Percentiles rank a stretch among this genome's conserved stretches.
Conservation (phyloP, 2,113 vertebrate genomes). For the Kryptolebias marmoratus region DNA sequence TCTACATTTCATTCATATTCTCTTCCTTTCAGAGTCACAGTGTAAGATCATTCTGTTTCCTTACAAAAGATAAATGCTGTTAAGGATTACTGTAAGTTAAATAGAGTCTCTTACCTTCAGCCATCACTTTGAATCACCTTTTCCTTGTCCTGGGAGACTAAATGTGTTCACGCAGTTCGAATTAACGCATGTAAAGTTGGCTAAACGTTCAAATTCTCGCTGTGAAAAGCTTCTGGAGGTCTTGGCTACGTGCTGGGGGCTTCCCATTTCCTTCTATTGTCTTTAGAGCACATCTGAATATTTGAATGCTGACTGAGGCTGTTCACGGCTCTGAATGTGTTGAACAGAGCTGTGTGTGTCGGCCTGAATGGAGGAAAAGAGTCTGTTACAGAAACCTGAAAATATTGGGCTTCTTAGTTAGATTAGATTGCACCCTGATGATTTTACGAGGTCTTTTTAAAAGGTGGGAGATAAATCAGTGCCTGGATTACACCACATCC, state of each 20-base stretch:
- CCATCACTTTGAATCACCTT: conserved; percentile 53
- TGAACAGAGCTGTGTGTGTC: neutral
- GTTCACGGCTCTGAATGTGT: neutral
- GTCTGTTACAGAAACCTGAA: neutral
- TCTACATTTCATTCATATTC: neutral
- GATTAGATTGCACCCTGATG: neutral
- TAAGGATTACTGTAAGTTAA: neutral
- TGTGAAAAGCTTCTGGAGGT: conserved; percentile 63
- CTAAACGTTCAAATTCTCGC: conserved; percentile 16
- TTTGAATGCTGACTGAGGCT: conserved; percentile 26
- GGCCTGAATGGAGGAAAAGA: neutral
- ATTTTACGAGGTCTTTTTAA: neutral
- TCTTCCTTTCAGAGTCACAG: neutral
- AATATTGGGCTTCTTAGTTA: neutral
- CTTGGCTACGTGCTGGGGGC: conserved; percentile 30
- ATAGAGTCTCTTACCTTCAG: conserved; percentile 67
- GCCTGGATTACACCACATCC: conserved; percentile 3
- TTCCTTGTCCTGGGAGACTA: conserved; percentile 18
- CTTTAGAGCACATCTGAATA: conserved; percentile 43
- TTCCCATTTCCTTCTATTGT: conserved; percentile 79
- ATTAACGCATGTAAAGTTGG: conserved; percentile 1
- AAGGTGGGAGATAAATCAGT: neutral
- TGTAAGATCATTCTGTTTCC: neutral
- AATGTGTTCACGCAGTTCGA: conserved; percentile 22
- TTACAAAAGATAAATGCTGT: neutral